Evolutionary conservation across 2,888 invertebrate species (phyloP), one percentile per base, ranked within the genome.

Genomic region (Agrilus cyanescens): DNA sequence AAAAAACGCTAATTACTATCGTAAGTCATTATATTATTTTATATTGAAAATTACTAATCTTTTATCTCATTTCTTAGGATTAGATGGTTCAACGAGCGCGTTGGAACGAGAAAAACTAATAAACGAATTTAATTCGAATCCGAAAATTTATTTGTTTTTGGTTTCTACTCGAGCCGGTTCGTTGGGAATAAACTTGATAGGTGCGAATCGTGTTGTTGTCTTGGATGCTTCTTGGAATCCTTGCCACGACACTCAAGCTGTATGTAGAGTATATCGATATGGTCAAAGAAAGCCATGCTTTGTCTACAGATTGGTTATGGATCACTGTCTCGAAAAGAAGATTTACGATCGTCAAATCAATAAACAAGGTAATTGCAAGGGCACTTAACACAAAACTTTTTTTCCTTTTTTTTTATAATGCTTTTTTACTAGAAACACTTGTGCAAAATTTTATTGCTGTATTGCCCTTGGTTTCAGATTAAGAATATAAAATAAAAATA

Each of bases 151-250:
- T 61, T 67, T 97, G 49, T 98, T 98, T 66, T 74, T 98, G 42
- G 91, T 98, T 32, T 97, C 96, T 1, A 98, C 98, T 1, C 77
- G 93, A 53, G 96, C 96, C 31, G 96, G 96, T 2, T 95, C 94
- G 12, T 70, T 96, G 29, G 98, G 98, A 7, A 96, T 98, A 50
- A 98, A 98, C 70, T 74, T 98, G 48, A 88, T 95, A 14, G 95
- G 96, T 12, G 98, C 98, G 0, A 97, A 96, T 68, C 76, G 98
- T 29, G 97, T 97, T 4, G 85, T 96, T 33, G 94, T 98, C 38
- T 85, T 97, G 59, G 98, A 98, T 65, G 96, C 97, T 12, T 94
- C 93, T 32, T 98, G 97, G 96, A 98, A 98, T 71, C 97, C 97
- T 1, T 97, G 97, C 61, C 97, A 98, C 59, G 96, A 96, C 61